phyloP scores from a whole-genome alignment of 2,797 vertebrate genomes.

The Lithobates sylvaticus region DNA sequence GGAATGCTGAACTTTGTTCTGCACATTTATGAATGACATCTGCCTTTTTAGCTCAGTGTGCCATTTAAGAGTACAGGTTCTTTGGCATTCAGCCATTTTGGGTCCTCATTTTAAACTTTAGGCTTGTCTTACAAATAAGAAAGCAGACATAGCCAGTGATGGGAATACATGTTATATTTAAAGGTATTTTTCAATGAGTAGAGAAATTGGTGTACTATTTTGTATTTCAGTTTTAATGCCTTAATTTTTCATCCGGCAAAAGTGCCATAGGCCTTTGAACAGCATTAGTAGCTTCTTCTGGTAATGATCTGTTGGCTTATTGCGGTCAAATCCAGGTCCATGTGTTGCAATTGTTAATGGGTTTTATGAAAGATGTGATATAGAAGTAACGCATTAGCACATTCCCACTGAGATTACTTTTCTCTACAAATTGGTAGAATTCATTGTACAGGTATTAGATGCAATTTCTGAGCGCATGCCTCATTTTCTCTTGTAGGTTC shows the following conservation, averaged over 20 bases:
- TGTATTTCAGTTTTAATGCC: too few species aligned
- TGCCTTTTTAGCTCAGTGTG: neutral
- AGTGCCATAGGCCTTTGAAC: too few species aligned
- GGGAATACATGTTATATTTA: too few species aligned
- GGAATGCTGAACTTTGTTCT: constrained; percentile 43
- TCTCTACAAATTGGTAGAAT: neutral
- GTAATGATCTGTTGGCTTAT: neutral
- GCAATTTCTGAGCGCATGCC: neutral
- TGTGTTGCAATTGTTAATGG: neutral
- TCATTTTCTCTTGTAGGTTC: constrained; percentile 79
- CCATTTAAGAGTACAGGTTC: neutral
- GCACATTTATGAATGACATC: neutral
- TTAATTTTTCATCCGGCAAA: too few species aligned
- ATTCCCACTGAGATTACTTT: constrained; percentile 29
- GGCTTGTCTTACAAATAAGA: too few species aligned
- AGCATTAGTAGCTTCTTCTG: neutral
- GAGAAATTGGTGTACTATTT: too few species aligned
- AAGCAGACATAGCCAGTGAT: too few species aligned
- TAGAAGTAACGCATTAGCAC: constrained; percentile 15
- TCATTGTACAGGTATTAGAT: constrained; percentile 10
- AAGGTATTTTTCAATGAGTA: too few species aligned
- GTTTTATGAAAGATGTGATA: constrained; percentile 10
- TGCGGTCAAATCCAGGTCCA: neutral
- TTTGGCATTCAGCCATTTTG: neutral
- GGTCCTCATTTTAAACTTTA: too few species aligned